These are phyloP conservation scores for Ennomos erosarius DNA, from an alignment of 2,888 invertebrate species.

Conservation along the genomic window DNA sequence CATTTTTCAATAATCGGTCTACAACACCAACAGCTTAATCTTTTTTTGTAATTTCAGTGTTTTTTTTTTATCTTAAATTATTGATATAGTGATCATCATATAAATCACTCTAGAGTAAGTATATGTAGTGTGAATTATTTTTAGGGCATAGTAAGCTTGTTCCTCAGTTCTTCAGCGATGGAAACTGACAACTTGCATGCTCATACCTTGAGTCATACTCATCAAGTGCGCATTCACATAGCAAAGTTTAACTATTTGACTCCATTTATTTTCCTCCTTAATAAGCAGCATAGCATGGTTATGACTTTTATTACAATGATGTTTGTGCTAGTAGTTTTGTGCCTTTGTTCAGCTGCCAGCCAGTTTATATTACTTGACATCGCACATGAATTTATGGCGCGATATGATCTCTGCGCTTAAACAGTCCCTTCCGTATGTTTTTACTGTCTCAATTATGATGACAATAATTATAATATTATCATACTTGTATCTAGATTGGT, in stretches of 20 bases:
- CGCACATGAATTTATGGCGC: conserved; percentile 4
- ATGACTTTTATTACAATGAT: conserved; percentile 14
- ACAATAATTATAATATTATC: no score
- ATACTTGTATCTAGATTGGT: no score
- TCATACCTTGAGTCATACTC: not conserved
- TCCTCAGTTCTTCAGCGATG: not conserved
- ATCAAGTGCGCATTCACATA: not conserved
- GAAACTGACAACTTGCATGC: not conserved
- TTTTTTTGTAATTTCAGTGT: no score
- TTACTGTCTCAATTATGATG: conserved; percentile 34
- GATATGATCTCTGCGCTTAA: conserved; percentile 17
- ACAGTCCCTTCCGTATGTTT: conserved; percentile 17
- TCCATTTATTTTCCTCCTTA: conserved; percentile 7
- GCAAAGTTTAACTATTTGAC: conserved; percentile 2
- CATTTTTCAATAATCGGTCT: no score
- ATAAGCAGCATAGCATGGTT: conserved; percentile 1
- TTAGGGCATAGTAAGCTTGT: no score
- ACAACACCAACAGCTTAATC: no score
- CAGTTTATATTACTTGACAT: conserved; percentile 9
- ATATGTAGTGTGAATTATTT: no score
- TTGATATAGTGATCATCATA: no score
- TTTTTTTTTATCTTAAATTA: no score
- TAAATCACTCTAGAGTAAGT: no score
- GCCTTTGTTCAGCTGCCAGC: not conserved
- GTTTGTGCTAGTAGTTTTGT: conserved; percentile 19